These are phyloP conservation scores for Lerista edwardsae DNA, from an alignment of 2,797 vertebrate species.

Conservation along the genomic window DNA sequence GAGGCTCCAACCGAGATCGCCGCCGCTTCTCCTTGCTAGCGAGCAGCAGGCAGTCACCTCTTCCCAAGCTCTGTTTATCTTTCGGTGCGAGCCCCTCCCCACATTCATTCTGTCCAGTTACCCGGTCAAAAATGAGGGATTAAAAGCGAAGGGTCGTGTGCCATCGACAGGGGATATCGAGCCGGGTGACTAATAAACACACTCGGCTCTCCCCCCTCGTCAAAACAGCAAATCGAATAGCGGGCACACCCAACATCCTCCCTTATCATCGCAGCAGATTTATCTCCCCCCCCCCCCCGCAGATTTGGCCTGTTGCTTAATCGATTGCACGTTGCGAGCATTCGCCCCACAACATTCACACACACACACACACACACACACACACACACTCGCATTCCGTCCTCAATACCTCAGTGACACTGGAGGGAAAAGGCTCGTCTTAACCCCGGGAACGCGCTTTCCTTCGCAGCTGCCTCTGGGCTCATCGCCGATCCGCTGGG, in stretches of 20 bases:
- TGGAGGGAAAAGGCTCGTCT: slow-evolving; percentile 14
- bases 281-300: slow-evolving; percentile 13
- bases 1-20: slow-evolving; percentile 19
- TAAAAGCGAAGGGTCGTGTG: slow-evolving; percentile 45
- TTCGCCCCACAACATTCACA: not conserved
- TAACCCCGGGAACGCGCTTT: slow-evolving; percentile 5
- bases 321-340: no score
- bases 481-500: slow-evolving; percentile 1
- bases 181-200: no score
- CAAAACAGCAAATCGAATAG: not conserved
- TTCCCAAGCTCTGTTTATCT: slow-evolving; percentile 51
- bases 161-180: no score
- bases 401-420: slow-evolving; percentile 56
- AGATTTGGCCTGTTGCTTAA: slow-evolving; percentile 11
- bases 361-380: not conserved
- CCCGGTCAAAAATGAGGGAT: slow-evolving; percentile 45
- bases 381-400: slow-evolving; percentile 1
- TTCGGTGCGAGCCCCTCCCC: slow-evolving; percentile 33
- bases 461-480: not conserved
- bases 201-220: not conserved
- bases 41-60: slow-evolving; percentile 40
- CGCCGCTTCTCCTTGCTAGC: slow-evolving; percentile 44
- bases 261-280: not conserved
- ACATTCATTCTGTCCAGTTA: slow-evolving; percentile 50
- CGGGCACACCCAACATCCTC: slow-evolving; percentile 13